Conservation (phyloP, 1,140 invertebrate species). For the Dinothrombium tinctorium region DNA sequence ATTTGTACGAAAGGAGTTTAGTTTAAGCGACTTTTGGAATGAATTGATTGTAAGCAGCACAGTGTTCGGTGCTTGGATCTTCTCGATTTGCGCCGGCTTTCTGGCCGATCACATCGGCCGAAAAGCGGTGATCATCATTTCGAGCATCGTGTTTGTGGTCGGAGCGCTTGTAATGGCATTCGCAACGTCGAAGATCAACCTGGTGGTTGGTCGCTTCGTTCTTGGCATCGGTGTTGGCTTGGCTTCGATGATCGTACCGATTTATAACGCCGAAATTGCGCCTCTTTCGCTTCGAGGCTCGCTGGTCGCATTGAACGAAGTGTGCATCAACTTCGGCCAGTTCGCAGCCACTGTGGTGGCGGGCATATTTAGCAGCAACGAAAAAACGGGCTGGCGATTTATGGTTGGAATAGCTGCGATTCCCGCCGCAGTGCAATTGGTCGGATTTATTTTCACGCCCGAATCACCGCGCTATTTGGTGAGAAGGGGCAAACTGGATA, state of each 20-base stretch:
- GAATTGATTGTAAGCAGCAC: slow-evolving; percentile 28
- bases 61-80: slow-evolving; percentile 26
- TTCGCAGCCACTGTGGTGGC: slow-evolving; percentile 30
- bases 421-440: slow-evolving; percentile 30
- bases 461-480: slow-evolving; percentile 33
- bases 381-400: slow-evolving; percentile 24
- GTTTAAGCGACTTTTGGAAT: slow-evolving; percentile 27
- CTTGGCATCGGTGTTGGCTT: slow-evolving; percentile 35
- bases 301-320: slow-evolving; percentile 31
- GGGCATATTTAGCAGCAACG: slow-evolving; percentile 24
- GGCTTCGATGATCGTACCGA: slow-evolving; percentile 34
- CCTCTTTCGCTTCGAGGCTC: slow-evolving; percentile 27
- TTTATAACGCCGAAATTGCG: slow-evolving; percentile 34
- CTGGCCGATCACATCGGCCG: slow-evolving; percentile 28
- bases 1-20: slow-evolving; percentile 25
- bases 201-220: slow-evolving; percentile 30
- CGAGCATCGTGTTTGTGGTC: slow-evolving; percentile 29
- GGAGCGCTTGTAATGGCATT: slow-evolving; percentile 31
- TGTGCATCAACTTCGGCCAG: slow-evolving; percentile 33
- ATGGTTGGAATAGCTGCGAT: slow-evolving; percentile 34
- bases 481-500: slow-evolving; percentile 18
- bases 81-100: slow-evolving; percentile 28
- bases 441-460: slow-evolving; percentile 34
- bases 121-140: slow-evolving; percentile 28
- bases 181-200: slow-evolving; percentile 24